Evolutionary conservation across 2,888 invertebrate genomes (phyloP).

Genomic region (Sphecodes monilicornis): DNA sequence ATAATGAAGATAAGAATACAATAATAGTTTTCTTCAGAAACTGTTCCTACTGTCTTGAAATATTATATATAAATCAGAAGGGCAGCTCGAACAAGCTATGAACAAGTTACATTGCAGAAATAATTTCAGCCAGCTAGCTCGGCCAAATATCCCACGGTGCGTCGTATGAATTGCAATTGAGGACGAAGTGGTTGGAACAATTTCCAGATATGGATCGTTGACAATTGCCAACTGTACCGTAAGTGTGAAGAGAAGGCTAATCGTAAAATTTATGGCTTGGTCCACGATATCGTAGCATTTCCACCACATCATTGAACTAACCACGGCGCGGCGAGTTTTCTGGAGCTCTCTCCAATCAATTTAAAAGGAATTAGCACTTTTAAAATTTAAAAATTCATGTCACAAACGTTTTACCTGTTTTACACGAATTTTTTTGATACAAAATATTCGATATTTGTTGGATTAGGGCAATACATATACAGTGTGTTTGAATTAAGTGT

Average conservation of each 20-base stretch:
- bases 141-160: neutral
- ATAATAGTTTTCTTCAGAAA: neutral
- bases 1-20: neutral
- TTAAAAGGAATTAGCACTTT: no score
- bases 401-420: no score
- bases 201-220: conserved; percentile 6
- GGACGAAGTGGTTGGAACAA: conserved; percentile 3
- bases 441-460: no score
- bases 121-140: neutral
- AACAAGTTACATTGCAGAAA: neutral
- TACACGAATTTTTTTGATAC: no score
- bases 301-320: neutral
- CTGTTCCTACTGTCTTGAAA: neutral
- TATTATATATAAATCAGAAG: neutral
- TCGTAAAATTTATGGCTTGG: conserved; percentile 11
- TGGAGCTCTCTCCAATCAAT: no score
- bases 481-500: no score
- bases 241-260: conserved; percentile 12
- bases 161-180: neutral
- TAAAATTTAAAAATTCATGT: no score
- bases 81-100: neutral
- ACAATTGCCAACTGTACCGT: neutral
- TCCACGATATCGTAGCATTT: conserved; percentile 1
- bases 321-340: neutral
- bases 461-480: no score